A percentile compares a stretch with the other conserved stretches of the same genome.
phyloP scores from a whole-genome alignment of 2,113 vertebrate genomes.

The Cepphus grylle region DNA sequence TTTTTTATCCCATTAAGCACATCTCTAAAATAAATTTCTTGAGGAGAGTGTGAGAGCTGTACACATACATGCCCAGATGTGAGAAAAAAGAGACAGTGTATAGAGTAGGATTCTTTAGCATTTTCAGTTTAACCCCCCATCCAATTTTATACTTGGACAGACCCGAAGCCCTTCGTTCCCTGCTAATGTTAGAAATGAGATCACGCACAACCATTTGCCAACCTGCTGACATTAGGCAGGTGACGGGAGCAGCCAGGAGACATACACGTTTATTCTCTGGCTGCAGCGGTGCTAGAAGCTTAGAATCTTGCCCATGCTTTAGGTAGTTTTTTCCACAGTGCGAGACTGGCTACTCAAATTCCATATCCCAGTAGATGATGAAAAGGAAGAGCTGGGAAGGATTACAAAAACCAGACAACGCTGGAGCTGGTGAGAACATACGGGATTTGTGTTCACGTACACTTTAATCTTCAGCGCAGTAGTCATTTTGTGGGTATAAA shows the following conservation, averaged over 20 bases:
- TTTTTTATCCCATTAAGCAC: neutral
- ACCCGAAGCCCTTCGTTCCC: neutral
- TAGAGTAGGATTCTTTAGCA: neutral
- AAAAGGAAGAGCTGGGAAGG: neutral
- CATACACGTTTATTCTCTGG: neutral
- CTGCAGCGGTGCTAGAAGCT: neutral
- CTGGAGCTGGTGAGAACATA: neutral
- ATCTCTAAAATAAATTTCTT: neutral
- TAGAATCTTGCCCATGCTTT: neutral
- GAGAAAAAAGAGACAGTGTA: neutral
- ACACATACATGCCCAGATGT: neutral
- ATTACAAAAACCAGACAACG: neutral
- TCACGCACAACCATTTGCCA: fast-evolving
- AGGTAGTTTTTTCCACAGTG: neutral
- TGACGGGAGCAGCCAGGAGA: neutral
- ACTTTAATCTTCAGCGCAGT: neutral
- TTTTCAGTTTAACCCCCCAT: neutral
- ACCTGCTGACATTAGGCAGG: neutral
- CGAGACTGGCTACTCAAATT: neutral
- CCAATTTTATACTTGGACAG: neutral
- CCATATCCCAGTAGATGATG: neutral
- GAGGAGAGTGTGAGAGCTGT: neutral
- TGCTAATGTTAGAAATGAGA: neutral
- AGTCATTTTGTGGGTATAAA: neutral
- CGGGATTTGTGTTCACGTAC: neutral